These are phyloP conservation scores for Dinomys branickii DNA, from an alignment of 2,113 vertebrate species.

Conservation along the genomic window DNA sequence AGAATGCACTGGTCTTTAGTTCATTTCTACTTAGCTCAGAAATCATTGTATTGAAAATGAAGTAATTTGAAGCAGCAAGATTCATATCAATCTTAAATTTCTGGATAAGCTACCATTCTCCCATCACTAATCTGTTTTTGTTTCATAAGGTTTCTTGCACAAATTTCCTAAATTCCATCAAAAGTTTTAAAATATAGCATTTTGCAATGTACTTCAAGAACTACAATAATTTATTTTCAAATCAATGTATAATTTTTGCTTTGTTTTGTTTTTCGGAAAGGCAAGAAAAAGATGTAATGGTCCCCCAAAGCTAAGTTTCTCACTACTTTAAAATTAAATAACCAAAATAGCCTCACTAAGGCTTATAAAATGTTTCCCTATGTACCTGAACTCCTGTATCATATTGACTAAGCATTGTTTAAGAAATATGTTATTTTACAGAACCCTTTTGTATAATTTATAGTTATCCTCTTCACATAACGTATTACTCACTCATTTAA, in stretches of 20 bases:
- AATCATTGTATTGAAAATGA: slow-evolving; percentile 59
- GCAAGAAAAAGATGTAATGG: background rate
- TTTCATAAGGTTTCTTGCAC: slow-evolving; percentile 32
- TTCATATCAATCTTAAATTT: slow-evolving; percentile 37
- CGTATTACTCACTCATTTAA: slow-evolving; percentile 44
- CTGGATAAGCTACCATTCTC: background rate
- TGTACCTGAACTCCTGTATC: background rate
- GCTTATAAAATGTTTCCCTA: background rate
- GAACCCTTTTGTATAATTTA: slow-evolving; percentile 16
- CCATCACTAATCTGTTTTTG: background rate
- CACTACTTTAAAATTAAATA: slow-evolving; percentile 1
- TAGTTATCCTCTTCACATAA: background rate
- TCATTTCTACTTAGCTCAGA: slow-evolving; percentile 54
- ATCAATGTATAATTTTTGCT: background rate
- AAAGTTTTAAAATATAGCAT: slow-evolving; percentile 5
- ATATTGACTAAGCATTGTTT: background rate
- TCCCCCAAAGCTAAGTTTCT: background rate
- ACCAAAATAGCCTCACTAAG: background rate
- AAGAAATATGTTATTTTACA: slow-evolving; percentile 26
- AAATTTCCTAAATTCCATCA: slow-evolving; percentile 29
- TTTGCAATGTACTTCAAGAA: background rate
- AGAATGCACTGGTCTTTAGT: slow-evolving; percentile 56
- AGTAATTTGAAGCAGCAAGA: slow-evolving; percentile 47
- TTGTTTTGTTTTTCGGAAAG: background rate
- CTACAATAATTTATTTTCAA: background rate